Conservation (phyloP, 2,113 vertebrate species). For the Sardina pilchardus region DNA sequence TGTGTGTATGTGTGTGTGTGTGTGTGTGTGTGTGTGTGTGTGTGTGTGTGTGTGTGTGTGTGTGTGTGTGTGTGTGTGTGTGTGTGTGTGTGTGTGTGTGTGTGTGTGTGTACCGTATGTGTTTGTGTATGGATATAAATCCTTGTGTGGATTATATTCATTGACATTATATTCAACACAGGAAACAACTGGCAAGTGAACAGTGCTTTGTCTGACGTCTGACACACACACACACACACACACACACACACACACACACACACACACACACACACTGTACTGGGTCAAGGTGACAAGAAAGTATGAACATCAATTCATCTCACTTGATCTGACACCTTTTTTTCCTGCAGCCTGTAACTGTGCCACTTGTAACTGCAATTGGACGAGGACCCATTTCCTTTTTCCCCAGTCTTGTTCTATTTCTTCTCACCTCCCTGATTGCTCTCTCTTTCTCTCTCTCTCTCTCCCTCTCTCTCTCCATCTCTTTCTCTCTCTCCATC, state of each 20-base stretch:
- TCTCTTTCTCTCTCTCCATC: neutral
- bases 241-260: neutral
- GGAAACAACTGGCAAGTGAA: neutral
- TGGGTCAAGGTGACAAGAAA: constrained; percentile 50
- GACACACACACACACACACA: neutral
- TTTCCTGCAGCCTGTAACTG: constrained; percentile 26
- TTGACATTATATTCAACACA: neutral
- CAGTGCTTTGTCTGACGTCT: neutral
- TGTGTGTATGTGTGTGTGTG: neutral
- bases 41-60: neutral
- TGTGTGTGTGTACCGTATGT: neutral
- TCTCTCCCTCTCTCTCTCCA: constrained; percentile 17
- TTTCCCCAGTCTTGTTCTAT: constrained; percentile 13
- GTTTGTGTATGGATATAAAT: neutral
- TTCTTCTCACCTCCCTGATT: constrained; percentile 12
- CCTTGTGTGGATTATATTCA: neutral
- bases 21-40: neutral
- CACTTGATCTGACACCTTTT: constrained; percentile 45
- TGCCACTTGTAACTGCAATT: constrained; percentile 47
- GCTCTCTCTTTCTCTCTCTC: constrained; percentile 29
- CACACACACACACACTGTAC: constrained; percentile 5
- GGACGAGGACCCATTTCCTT: constrained; percentile 49
- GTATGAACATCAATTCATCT: constrained; percentile 26
- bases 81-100: no score
- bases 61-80: neutral